Conservation (phyloP, 35 echinoderm and acorn worm genomes). For the Lytechinus variegatus region DNA sequence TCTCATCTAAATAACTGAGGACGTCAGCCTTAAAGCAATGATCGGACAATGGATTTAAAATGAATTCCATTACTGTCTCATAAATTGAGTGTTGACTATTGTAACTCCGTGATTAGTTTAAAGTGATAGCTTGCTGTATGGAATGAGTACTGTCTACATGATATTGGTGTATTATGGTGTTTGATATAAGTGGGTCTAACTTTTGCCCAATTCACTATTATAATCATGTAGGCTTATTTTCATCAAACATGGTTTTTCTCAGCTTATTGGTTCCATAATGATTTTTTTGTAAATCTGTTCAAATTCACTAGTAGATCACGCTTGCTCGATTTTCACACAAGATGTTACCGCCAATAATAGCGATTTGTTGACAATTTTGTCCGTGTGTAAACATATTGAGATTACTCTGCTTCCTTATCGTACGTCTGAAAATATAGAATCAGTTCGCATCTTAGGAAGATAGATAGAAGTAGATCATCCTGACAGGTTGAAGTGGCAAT, state of each 20-base stretch:
- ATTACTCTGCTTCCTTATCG: not conserved
- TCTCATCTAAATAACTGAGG: not conserved
- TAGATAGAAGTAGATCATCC: not conserved
- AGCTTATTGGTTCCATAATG: too few relatives aligned
- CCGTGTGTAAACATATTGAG: not conserved
- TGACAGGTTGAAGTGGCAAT: conserved; percentile 42
- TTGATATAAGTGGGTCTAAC: too few relatives aligned
- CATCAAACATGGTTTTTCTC: too few relatives aligned
- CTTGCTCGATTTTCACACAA: too few relatives aligned
- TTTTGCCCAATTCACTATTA: too few relatives aligned
- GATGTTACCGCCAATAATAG: not conserved
- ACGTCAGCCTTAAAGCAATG: not conserved
- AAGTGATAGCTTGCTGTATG: too few relatives aligned
- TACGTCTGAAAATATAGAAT: not conserved
- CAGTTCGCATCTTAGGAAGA: conserved; percentile 2
- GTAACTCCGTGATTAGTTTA: too few relatives aligned
- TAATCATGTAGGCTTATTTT: too few relatives aligned
- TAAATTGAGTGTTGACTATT: not conserved
- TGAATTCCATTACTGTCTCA: not conserved
- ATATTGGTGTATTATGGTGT: too few relatives aligned
- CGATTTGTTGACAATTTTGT: not conserved
- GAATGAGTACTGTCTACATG: too few relatives aligned
- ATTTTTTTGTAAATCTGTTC: too few relatives aligned
- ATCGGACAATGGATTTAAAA: not conserved
- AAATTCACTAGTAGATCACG: too few relatives aligned